Evolutionary conservation across 2,113 vertebrate genomes (phyloP), one percentile per base, ranked within the genome.

Genomic region (Galeopterus variegatus): DNA sequence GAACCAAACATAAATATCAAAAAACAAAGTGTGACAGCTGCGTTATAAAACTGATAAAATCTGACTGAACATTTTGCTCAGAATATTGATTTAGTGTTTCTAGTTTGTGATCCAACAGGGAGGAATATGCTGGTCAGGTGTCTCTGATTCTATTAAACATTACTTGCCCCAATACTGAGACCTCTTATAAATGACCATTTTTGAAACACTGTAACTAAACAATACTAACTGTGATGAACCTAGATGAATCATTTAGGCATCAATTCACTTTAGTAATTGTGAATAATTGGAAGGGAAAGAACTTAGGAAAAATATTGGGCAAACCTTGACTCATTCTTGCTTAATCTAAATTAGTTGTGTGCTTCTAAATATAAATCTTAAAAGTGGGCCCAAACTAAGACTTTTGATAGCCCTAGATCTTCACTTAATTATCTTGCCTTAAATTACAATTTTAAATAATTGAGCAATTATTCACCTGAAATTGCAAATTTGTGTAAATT

Each of bases 351-450:
- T 52, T 62, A 94, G 84, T 65, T 23, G 84, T 45, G 36, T 90
- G 48, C 50, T 76, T 97, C 41, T 65, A 36, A 23, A 64, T 41
- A 62, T 4, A 65, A 17, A 76, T 65, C 87, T 67, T 76, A 60
- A 72, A 90, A 62, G n/a, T n/a, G 1, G n/a, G 4, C 48, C 15
- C 10, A 85, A 21, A 60, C 31, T 33, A 60, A 88, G 12, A 50
- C 6, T 76, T 77, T 83, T 36, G 6, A 8, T 65, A 79, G 10
- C 88, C 31, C 52, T 60, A 33, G 7, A 60, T 24, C 70, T 84
- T 69, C 11, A 64, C 24, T 93, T 73, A 83, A 56, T 83, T 90
- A 70, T 75, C n/a, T 94, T 94, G 26, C 18, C 50, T 88, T 91
- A 72, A 89, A 65, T 79, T 58, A 41, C 52, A 94, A 70, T 28